These are phyloP conservation scores for Drosophila parvula DNA, from an alignment of 1,140 invertebrate species.

Conservation along the genomic window DNA sequence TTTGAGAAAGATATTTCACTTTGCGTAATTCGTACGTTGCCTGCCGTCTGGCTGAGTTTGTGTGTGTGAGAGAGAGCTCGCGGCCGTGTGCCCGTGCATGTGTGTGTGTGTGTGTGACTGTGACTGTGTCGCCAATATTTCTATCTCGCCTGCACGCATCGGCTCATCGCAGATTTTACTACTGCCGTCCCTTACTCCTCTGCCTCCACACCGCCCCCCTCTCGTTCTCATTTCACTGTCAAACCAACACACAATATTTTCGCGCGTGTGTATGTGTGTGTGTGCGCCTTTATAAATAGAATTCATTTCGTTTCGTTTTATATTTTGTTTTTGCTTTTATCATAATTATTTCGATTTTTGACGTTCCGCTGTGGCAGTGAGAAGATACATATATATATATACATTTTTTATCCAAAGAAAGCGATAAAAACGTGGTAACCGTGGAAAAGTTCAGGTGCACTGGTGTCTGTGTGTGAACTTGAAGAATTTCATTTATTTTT, in stretches of 20 bases:
- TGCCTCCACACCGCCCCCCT: constrained; percentile 16
- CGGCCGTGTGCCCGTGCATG: constrained; percentile 11
- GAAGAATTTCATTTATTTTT: constrained; percentile 60
- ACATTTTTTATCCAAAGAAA: constrained; percentile 40
- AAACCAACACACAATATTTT: constrained; percentile 33
- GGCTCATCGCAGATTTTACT: constrained; percentile 59
- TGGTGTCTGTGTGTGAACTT: constrained; percentile 46
- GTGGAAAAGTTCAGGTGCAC: constrained; percentile 35
- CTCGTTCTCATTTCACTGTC: constrained; percentile 50
- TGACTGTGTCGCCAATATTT: constrained; percentile 65
- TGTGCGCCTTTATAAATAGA: constrained; percentile 78
- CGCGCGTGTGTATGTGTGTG: constrained; percentile 45
- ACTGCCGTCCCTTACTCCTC: constrained; percentile 43
- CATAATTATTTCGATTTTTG: constrained; percentile 77
- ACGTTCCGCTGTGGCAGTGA: constrained; percentile 29
- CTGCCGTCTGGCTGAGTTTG: constrained; percentile 45
- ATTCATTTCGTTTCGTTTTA: constrained; percentile 61
- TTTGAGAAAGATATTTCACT: constrained; percentile 83
- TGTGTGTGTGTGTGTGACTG: constrained; percentile 40
- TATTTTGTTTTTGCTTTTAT: constrained; percentile 73
- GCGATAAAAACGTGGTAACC: constrained; percentile 42
- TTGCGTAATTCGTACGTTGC: constrained; percentile 81
- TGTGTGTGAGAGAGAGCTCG: constrained; percentile 49
- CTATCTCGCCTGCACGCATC: constrained; percentile 61
- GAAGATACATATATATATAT: constrained; percentile 30